Evolutionary conservation across 2,888 invertebrate species (phyloP).

Genomic region (Acleris emargana): DNA sequence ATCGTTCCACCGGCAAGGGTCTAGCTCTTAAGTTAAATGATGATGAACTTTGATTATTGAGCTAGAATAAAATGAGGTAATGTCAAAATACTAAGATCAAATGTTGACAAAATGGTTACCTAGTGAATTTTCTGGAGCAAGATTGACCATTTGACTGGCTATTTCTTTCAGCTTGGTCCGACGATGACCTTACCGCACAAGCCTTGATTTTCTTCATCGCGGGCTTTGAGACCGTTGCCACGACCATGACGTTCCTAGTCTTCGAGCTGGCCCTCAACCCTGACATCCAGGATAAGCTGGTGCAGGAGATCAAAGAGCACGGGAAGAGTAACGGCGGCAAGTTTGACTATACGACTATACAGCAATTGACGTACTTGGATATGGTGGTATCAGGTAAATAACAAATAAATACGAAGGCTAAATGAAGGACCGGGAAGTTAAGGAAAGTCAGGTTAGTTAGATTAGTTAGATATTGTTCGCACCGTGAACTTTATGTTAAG

Average conservation of each 20-base stretch:
- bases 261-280: conserved; percentile 60
- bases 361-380: conserved; percentile 66
- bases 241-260: conserved; percentile 53
- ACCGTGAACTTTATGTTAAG: no score
- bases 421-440: neutral
- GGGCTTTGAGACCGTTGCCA: conserved; percentile 59
- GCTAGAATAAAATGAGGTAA: no score
- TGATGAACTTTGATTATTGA: no score
- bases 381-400: conserved; percentile 72
- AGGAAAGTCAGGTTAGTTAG: neutral
- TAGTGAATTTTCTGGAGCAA: neutral
- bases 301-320: conserved; percentile 56
- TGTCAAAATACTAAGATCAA: no score
- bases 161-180: conserved; percentile 36
- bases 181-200: conserved; percentile 57
- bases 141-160: no score
- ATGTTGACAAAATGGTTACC: no score
- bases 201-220: conserved; percentile 60
- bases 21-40: no score
- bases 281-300: conserved; percentile 58
- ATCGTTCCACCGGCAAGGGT: no score
- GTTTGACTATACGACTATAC: conserved; percentile 70
- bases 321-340: conserved; percentile 57
- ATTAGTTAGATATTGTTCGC: no score
- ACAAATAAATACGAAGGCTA: neutral